phyloP scores from a whole-genome alignment of 1,140 invertebrate species.

The Asobara japonica region DNA sequence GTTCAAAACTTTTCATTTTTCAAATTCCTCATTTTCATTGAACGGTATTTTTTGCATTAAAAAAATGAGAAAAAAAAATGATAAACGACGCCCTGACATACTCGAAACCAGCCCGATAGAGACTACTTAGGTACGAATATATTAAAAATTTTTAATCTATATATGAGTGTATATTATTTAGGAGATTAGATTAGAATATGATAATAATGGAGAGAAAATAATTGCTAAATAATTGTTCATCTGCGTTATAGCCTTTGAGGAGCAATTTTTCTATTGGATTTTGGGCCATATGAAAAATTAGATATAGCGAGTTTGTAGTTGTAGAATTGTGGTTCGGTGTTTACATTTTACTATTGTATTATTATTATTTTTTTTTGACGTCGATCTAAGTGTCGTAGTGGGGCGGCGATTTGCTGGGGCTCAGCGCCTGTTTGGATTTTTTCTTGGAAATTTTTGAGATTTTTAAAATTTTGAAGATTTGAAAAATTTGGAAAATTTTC shows the following conservation, averaged over 20 bases:
- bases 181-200: slow-evolving; percentile 36
- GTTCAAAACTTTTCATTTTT: background rate
- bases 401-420: slow-evolving; percentile 42
- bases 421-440: too few relatives aligned
- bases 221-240: slow-evolving; percentile 63
- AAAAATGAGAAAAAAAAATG: slow-evolving; percentile 24
- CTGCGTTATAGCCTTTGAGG: slow-evolving; percentile 58
- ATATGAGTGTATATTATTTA: slow-evolving; percentile 64
- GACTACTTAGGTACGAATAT: slow-evolving; percentile 63
- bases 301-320: slow-evolving; percentile 63
- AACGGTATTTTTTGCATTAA: slow-evolving; percentile 14
- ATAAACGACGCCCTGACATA: slow-evolving; percentile 29
- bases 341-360: slow-evolving; percentile 57
- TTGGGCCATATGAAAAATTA: slow-evolving; percentile 59
- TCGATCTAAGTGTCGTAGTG: slow-evolving; percentile 65
- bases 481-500: too few relatives aligned
- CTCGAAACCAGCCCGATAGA: slow-evolving; percentile 64
- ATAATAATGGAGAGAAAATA: slow-evolving; percentile 49
- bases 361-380: slow-evolving; percentile 47
- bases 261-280: slow-evolving; percentile 42
- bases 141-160: slow-evolving; percentile 46
- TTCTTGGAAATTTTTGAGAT: too few relatives aligned
- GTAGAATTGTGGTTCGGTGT: slow-evolving; percentile 66
- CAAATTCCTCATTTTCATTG: background rate
- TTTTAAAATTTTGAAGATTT: too few relatives aligned